These are phyloP conservation scores for Jaculus jaculus DNA, from an alignment of 2,113 vertebrate species.

Conservation along the genomic window DNA sequence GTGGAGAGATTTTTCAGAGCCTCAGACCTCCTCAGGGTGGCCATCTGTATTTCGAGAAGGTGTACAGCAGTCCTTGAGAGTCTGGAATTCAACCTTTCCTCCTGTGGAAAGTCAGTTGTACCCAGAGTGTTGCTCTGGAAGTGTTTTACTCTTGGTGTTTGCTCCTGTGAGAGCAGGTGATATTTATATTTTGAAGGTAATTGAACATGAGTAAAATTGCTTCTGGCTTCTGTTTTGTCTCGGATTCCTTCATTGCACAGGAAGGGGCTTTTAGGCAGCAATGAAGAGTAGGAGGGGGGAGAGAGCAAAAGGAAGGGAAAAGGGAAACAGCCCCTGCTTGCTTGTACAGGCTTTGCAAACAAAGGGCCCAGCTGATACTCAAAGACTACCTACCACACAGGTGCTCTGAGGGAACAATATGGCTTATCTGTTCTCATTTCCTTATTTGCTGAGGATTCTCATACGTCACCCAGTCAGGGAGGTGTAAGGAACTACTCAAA, in stretches of 20 bases:
- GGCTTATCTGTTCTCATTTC: neutral
- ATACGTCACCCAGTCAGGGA: neutral
- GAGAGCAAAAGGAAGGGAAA: neutral
- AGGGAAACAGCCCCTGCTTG: too few relatives aligned
- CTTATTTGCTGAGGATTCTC: neutral
- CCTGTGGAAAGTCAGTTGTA: neutral
- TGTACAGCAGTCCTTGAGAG: neutral
- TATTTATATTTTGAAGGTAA: neutral
- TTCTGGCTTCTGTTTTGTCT: constrained; percentile 38
- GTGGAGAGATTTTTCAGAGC: neutral
- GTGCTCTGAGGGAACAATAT: neutral
- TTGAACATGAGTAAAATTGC: neutral
- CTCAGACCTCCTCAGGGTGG: neutral
- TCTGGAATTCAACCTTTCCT: neutral
- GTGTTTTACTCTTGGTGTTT: neutral
- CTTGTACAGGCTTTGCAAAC: neutral
- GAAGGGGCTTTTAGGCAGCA: neutral
- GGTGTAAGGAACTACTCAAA: neutral
- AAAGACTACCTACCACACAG: neutral
- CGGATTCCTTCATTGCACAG: constrained; percentile 1
- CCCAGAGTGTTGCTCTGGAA: neutral
- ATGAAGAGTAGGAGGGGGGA: neutral
- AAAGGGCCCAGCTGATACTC: neutral
- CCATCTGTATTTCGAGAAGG: neutral
- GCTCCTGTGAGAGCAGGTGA: neutral